Percentiles rank a stretch among this genome's conserved stretches.
Conservation (phyloP, 2,113 vertebrate genomes). For the Dissostichus mawsoni region DNA sequence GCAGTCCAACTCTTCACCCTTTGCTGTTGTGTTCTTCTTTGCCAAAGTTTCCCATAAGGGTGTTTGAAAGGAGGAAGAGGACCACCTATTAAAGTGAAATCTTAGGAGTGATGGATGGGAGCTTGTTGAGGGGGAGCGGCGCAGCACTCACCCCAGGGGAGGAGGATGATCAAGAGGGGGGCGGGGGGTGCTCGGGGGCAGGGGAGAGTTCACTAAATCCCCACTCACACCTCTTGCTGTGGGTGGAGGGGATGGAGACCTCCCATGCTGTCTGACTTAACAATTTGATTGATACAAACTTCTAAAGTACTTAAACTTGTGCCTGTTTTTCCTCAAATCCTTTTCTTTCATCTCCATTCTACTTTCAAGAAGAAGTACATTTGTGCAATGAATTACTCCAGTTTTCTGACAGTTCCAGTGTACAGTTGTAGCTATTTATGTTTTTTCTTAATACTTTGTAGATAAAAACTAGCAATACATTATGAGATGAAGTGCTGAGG, state of each 20-base stretch:
- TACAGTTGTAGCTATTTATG: background rate
- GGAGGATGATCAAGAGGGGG: conserved; percentile 58
- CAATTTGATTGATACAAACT: conserved; percentile 58
- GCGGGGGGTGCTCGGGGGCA: background rate
- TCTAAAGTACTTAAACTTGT: conserved; percentile 60
- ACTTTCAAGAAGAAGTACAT: background rate
- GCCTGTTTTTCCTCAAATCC: conserved; percentile 60
- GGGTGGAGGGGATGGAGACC: conserved; percentile 67
- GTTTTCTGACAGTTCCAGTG: background rate
- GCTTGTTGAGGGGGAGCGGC: conserved; percentile 71
- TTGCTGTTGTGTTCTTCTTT: conserved; percentile 39
- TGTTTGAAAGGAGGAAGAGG: conserved; percentile 74
- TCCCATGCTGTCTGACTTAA: conserved; percentile 68
- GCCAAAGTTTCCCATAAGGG: conserved; percentile 65
- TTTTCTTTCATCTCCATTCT: conserved; percentile 55
- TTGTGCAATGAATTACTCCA: conserved; percentile 5
- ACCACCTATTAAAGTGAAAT: conserved; percentile 84
- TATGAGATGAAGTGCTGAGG: background rate
- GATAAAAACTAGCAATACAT: conserved; percentile 43
- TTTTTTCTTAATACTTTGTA: conserved; percentile 23
- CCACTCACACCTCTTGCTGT: conserved; percentile 72
- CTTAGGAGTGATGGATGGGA: conserved; percentile 84
- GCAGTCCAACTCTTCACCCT: conserved; percentile 22
- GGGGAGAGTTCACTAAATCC: conserved; percentile 68
- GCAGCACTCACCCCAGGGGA: conserved; percentile 69